phyloP scores from a whole-genome alignment of 2,888 invertebrate species.

The Dermolepida albohirtum region DNA sequence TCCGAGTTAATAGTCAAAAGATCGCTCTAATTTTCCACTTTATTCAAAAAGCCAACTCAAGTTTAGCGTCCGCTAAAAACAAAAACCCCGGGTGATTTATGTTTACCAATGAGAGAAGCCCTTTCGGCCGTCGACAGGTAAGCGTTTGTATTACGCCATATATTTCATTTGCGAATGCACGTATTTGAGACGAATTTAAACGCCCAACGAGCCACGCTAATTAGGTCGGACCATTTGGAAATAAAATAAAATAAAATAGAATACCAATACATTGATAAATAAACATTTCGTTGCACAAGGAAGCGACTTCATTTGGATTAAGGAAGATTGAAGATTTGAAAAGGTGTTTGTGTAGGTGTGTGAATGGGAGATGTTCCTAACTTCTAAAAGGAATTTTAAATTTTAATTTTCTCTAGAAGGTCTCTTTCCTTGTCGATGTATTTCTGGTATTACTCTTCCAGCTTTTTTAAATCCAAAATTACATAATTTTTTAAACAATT shows the following conservation, averaged over 20 bases:
- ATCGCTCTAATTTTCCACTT: constrained; percentile 41
- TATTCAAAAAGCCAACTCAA: constrained; percentile 42
- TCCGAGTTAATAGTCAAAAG: constrained; percentile 40
- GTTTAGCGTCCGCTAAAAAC: constrained; percentile 39
- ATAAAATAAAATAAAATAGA: constrained; percentile 22
- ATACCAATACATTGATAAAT: neutral
- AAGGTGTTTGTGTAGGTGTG: too few species aligned
- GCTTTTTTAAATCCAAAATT: too few species aligned
- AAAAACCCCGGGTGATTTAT: constrained; percentile 44
- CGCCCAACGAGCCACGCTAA: constrained; percentile 29
- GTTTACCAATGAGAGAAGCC: constrained; percentile 39
- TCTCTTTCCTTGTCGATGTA: too few species aligned
- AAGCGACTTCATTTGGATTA: neutral
- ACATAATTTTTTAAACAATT: too few species aligned
- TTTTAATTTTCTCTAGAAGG: too few species aligned
- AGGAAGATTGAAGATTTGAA: neutral
- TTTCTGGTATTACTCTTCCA: too few species aligned
- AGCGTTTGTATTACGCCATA: constrained; percentile 42
- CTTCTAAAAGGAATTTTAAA: too few species aligned
- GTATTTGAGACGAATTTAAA: constrained; percentile 29
- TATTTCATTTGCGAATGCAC: constrained; percentile 42
- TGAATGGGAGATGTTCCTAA: too few species aligned
- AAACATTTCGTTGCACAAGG: neutral
- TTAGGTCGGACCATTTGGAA: constrained; percentile 30
- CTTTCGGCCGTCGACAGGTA: constrained; percentile 41